These are phyloP conservation scores for Tenrec ecaudatus DNA, from an alignment of 2,113 vertebrate species.

Conservation along the genomic window DNA sequence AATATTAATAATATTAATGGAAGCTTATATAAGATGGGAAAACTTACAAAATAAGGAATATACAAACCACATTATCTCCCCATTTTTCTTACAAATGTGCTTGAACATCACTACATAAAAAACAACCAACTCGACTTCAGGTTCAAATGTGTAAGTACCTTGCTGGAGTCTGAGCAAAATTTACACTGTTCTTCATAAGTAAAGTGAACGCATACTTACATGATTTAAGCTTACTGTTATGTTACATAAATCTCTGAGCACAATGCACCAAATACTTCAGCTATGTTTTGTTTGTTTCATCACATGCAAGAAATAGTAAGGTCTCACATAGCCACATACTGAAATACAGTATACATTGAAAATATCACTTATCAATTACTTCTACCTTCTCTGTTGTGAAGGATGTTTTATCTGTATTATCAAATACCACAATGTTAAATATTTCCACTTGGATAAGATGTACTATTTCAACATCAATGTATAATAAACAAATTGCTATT, in stretches of 20 bases:
- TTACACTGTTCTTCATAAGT: neutral
- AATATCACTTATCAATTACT: constrained; percentile 18
- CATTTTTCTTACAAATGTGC: neutral
- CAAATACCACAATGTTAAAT: constrained; percentile 63
- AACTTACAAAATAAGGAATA: neutral
- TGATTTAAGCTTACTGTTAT: constrained; percentile 1
- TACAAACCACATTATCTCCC: neutral
- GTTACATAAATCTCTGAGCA: neutral
- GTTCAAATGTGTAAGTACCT: neutral
- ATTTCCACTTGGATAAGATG: constrained; percentile 56
- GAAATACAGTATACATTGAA: neutral
- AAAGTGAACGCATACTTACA: neutral
- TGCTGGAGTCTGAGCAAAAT: neutral
- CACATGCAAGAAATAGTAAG: constrained; percentile 22
- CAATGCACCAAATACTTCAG: neutral
- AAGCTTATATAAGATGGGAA: neutral
- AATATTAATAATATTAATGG: neutral
- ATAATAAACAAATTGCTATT: constrained; percentile 49
- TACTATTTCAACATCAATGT: constrained; percentile 66
- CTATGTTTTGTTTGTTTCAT: neutral
- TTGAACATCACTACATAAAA: neutral
- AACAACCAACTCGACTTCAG: neutral
- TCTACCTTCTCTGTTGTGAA: neutral
- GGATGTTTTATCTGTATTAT: too few relatives aligned
- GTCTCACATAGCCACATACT: neutral